Evolutionary conservation across 2,113 vertebrate genomes (phyloP).

Genomic region (Mirounga angustirostris): DNA sequence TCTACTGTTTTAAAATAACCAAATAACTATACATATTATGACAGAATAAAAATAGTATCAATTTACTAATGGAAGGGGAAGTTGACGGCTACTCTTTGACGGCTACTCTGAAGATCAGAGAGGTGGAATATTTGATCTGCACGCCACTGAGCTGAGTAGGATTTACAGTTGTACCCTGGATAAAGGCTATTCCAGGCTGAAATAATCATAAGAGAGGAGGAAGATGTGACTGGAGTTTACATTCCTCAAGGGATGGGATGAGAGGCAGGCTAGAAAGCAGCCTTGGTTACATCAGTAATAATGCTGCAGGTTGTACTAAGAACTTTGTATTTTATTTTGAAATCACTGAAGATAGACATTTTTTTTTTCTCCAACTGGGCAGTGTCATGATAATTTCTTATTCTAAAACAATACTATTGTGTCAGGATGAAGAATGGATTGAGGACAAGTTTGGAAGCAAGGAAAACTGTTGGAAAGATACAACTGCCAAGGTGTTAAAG

Average conservation of each 20-base stretch:
- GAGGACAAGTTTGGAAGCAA: background rate
- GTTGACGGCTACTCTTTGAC: background rate
- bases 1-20: background rate
- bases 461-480: background rate
- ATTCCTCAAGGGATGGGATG: background rate
- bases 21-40: background rate
- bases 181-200: background rate
- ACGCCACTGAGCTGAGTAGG: background rate
- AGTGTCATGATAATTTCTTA: background rate
- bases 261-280: background rate
- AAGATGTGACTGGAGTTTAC: background rate
- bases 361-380: fast-evolving
- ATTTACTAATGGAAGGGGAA: background rate
- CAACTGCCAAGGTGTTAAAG: background rate
- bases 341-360: background rate
- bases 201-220: background rate
- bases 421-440: background rate
- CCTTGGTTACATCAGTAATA: background rate
- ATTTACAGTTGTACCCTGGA: background rate
- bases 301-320: background rate
- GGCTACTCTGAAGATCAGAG: background rate
- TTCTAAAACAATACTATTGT: background rate
- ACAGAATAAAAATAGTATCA: background rate
- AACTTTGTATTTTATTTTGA: background rate
- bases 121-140: background rate